phyloP scores from a whole-genome alignment of 2,797 vertebrate genomes.

The Coregonus sp. region DNA sequence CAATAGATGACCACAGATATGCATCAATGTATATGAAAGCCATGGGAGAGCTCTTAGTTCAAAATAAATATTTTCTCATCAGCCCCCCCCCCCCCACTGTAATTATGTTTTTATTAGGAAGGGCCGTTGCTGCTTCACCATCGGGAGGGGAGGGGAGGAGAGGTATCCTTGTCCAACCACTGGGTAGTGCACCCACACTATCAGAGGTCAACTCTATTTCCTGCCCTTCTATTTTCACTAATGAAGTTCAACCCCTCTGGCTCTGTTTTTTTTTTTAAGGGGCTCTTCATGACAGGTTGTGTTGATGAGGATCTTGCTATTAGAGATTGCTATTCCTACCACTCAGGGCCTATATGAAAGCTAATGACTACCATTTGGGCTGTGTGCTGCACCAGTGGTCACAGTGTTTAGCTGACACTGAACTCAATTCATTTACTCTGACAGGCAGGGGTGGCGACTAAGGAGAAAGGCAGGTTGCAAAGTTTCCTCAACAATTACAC shows the following conservation, averaged over 20 bases:
- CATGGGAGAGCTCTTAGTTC: not conserved
- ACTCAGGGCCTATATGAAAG: conserved; percentile 5
- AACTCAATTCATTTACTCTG: conserved; percentile 24
- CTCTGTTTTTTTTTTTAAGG: not conserved
- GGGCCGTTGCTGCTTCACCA: not conserved
- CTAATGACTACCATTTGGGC: conserved; percentile 26
- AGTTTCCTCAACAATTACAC: conserved; percentile 3
- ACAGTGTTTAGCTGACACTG: conserved; percentile 16
- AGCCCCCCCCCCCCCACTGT: not conserved
- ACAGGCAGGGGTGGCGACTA: conserved; percentile 19
- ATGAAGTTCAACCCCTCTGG: conserved; percentile 15
- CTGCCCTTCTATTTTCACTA: conserved; percentile 12
- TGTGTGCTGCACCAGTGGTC: conserved; percentile 18
- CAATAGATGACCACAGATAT: conserved; percentile 12
- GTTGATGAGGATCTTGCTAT: not conserved
- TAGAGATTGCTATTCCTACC: conserved; percentile 19
- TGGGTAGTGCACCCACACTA: not conserved
- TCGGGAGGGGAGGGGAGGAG: no score
- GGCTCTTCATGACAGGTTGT: conserved; percentile 5
- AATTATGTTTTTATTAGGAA: not conserved
- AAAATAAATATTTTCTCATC: not conserved
- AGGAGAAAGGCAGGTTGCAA: conserved; percentile 3
- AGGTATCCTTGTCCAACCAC: not conserved
- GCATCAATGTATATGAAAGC: conserved; percentile 11
- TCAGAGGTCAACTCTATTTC: conserved; percentile 21